Evolutionary conservation across 2,113 vertebrate genomes (phyloP), one percentile per base, ranked within the genome.

Genomic region (Boulengeromyrus knoepffleri): DNA sequence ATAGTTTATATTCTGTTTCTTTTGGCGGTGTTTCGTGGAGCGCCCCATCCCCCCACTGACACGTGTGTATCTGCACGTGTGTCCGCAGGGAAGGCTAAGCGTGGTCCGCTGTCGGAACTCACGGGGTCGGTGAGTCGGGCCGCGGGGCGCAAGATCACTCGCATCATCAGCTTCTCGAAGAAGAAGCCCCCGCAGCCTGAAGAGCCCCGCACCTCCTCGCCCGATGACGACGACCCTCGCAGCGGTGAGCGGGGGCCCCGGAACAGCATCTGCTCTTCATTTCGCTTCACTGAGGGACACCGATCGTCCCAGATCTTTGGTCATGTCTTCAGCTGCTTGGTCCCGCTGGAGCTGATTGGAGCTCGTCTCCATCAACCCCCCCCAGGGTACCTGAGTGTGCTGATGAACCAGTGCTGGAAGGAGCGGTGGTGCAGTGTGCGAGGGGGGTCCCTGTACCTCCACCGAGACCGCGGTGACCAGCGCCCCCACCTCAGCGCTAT

Each of bases 161-260:
- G 97, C 74, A 99, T 99, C 93, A 99, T 99, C 94, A 98, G 97
- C 91, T 99, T 99, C 94, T 99, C 98, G 91, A 99, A 99, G 93
- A 97, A 97, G 94, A 99, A 99, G 92, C 94, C 97, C 0, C 95
- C 95, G 6, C 85, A 95, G 46, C 94, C 96, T 0, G 97, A 97
- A 90, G 98, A 98, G 77, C 93, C 91, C 0, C 95, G 96, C 88
- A 95, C 93, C 0, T 95, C 95, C 42, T 95, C 97, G 50, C 93
- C 96, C 0, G 96, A 96, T 62, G 97, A 97, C 56, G 97, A 98
- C 90, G 96, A 98, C 91, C 98, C 98, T 0, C 97, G 97, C 93
- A 98, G 97, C 1, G 99, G 99, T 99, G 92, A 96, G 95, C 31
- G 0, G 36, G 0, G 13, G 9, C 8, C 46, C 47, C 9, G 45